phyloP scores from a whole-genome alignment of 2,797 vertebrate species.

The Molossus molossus region DNA sequence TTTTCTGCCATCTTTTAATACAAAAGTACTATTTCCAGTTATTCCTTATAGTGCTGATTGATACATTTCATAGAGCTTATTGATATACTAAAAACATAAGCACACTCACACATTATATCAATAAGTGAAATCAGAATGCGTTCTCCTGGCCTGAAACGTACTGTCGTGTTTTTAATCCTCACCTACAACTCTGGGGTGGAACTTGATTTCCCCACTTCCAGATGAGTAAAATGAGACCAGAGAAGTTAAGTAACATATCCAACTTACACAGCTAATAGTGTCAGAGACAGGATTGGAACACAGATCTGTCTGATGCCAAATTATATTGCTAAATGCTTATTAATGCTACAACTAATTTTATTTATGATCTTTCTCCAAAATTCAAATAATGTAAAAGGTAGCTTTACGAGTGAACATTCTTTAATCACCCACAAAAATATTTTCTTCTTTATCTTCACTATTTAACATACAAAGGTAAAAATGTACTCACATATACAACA shows the following conservation, averaged over 20 bases:
- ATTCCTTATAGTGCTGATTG: background rate
- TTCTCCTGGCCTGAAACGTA: background rate
- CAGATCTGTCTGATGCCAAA: background rate
- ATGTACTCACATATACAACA: background rate
- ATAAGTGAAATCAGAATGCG: slow-evolving; percentile 6
- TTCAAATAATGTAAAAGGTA: background rate
- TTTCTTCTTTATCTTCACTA: background rate
- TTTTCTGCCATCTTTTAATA: background rate
- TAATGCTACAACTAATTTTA: background rate
- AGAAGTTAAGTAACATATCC: background rate
- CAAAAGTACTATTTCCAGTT: background rate
- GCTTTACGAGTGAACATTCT: slow-evolving; percentile 22
- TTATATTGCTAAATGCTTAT: background rate
- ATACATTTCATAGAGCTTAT: background rate
- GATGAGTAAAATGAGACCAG: slow-evolving; percentile 1
- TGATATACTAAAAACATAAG: slow-evolving; percentile 10
- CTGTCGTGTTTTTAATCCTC: slow-evolving; percentile 15
- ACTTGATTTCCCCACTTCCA: background rate
- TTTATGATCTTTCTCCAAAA: slow-evolving; percentile 5
- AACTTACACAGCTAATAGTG: background rate
- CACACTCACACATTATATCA: background rate
- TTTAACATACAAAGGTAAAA: slow-evolving; percentile 28
- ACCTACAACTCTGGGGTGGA: background rate
- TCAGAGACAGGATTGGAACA: background rate
- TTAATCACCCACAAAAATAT: background rate